phyloP scores from a whole-genome alignment of 2,113 vertebrate species.

The Halcyon malimbica region DNA sequence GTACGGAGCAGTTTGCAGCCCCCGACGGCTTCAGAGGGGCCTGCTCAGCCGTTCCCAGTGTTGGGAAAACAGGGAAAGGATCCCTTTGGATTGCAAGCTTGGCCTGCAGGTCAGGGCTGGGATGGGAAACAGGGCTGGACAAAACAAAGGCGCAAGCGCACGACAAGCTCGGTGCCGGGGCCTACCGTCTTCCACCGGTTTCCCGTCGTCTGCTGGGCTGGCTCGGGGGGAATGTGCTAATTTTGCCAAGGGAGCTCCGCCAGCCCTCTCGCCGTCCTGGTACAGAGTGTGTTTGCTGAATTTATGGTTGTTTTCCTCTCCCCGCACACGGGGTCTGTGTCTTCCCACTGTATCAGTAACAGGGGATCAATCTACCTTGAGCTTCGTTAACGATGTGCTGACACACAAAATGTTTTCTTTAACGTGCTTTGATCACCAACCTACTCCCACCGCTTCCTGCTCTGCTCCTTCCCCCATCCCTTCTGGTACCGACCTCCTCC shows the following conservation, averaged over 20 bases:
- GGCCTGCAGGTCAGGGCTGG: not conserved
- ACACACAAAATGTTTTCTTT: not conserved
- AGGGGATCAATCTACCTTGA: not conserved
- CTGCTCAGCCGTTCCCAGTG: not conserved
- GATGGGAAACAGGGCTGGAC: not conserved
- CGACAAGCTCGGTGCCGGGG: not conserved
- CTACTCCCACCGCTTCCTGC: not conserved
- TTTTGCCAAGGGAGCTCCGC: not conserved
- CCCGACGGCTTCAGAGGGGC: not conserved
- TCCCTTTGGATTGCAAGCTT: not conserved
- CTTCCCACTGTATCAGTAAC: not conserved
- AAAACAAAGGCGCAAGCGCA: not conserved
- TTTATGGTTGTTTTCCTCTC: not conserved
- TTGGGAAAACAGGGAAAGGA: not conserved
- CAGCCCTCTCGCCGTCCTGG: not conserved
- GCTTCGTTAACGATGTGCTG: not conserved
- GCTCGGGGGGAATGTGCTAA: fast-evolving
- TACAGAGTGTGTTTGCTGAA: not conserved
- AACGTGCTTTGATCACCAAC: constrained; percentile 1
- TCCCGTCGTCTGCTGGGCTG: not conserved
- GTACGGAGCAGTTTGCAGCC: not conserved
- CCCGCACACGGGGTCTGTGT: not conserved
- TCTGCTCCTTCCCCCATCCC: not conserved
- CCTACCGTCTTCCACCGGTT: not conserved
- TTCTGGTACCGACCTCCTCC: not conserved